Evolutionary conservation across 2,888 invertebrate species (phyloP), one percentile per base, ranked within the genome.

Genomic region (Cosmia pyralina): DNA sequence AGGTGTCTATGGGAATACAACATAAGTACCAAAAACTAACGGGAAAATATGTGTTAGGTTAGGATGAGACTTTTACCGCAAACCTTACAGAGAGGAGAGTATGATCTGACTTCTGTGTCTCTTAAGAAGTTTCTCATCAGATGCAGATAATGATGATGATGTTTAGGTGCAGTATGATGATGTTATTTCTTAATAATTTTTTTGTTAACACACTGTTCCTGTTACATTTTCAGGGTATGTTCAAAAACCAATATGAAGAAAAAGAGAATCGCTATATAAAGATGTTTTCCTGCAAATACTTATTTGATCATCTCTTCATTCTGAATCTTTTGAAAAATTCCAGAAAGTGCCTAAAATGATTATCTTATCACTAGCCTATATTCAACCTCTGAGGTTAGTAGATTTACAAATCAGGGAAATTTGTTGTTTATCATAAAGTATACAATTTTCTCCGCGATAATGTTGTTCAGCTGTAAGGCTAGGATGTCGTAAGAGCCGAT

Each of bases 241-340:
- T n/a, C n/a, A 38, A 64, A 64, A 53, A 17, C 10, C n/a, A 34
- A 63, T 10, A n/a, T 38, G 34, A 64, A 64, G 53, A 55, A 64
- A n/a, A 64, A 64, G 53, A 64, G 34, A 55, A 64, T 64, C 15
- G 64, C 64, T 53, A 0, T 52, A 6, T 64, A 64, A n/a, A 52
- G 3, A 34, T 34, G 52, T 34, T 64, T 64, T 64, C n/a, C 15
- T 53, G 34, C 4, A 34, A 64, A 34, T 64, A 8, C 50, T n/a
- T 34, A 52, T 52, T 10, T 28, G 55, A 64, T 34, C 19, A 52
- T 19, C 19, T 13, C 10, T 41, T n/a, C 15, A n/a, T 55, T 62
- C 4, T 8, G n/a, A 72, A 38, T 28, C 11, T 41, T 34, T 15
- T 7, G 13, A 13, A 17, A 55, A 52, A 59, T 8, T 22, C 22